Conservation (phyloP, 2,797 vertebrate species). For the Linurgus olivaceus region DNA sequence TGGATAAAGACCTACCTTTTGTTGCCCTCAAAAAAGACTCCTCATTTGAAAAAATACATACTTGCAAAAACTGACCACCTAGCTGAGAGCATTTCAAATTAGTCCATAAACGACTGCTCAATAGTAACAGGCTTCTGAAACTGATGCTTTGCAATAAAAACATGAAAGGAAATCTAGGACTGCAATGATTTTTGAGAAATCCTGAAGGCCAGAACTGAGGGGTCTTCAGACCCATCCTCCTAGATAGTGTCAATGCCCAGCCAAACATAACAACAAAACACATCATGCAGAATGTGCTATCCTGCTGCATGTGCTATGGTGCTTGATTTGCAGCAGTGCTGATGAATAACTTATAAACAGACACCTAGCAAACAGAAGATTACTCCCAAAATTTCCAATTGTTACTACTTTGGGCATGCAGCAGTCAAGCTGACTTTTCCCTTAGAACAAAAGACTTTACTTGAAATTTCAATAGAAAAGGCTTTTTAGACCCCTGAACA, state of each 20-base stretch:
- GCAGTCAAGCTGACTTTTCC: neutral
- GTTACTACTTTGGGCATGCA: neutral
- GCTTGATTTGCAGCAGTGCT: neutral
- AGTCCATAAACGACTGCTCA: neutral
- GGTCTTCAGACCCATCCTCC: neutral
- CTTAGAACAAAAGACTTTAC: neutral
- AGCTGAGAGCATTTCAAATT: neutral
- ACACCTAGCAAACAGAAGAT: neutral
- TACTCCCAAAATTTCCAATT: neutral
- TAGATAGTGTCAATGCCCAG: neutral
- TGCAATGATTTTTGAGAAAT: neutral
- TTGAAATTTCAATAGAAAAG: neutral
- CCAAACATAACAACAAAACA: neutral
- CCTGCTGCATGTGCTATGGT: accelerated
- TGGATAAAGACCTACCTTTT: neutral
- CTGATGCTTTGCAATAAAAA: neutral
- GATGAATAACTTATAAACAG: neutral
- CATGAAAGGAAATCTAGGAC: neutral
- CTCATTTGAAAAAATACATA: neutral
- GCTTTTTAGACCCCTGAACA: neutral
- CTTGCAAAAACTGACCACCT: neutral
- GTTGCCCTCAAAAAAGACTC: neutral
- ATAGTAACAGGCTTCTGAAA: neutral
- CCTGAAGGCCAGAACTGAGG: accelerated
- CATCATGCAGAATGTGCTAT: neutral